These are phyloP conservation scores for Melikaiella ostensackeni DNA, from an alignment of 2,888 invertebrate genomes.

Conservation along the genomic window DNA sequence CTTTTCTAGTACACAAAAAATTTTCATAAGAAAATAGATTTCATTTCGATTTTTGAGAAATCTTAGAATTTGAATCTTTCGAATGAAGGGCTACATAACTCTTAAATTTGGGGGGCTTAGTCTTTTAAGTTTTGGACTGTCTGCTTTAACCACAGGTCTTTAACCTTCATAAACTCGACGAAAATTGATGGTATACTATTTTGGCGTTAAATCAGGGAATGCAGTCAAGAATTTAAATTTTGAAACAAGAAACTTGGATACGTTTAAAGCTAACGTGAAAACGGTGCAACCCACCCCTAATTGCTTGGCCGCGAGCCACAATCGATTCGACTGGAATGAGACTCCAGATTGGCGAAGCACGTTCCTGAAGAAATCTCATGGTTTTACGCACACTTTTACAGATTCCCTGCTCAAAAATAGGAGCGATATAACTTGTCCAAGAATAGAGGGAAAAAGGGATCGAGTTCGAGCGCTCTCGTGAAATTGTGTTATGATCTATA, in stretches of 20 bases:
- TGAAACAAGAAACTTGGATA: not conserved
- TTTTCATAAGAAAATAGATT: no score
- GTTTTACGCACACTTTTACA: constrained; percentile 12
- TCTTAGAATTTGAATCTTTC: no score
- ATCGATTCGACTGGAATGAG: constrained; percentile 27
- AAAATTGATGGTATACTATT: constrained; percentile 10
- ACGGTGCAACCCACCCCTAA: constrained; percentile 32
- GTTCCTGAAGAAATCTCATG: constrained; percentile 23
- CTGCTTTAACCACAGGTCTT: not conserved
- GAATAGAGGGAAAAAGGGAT: constrained; percentile 49
- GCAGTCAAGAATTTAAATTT: constrained; percentile 18
- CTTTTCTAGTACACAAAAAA: no score
- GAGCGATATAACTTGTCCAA: constrained; percentile 52
- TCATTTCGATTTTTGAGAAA: no score
- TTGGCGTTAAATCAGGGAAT: constrained; percentile 6
- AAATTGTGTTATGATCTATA: constrained; percentile 52
- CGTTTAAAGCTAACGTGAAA: constrained; percentile 14
- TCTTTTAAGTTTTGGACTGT: not conserved
- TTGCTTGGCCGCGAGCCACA: constrained; percentile 39
- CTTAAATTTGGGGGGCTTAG: not conserved
- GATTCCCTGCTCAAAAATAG: constrained; percentile 48
- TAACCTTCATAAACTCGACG: constrained; percentile 2
- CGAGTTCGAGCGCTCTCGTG: constrained; percentile 41
- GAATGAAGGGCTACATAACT: no score
- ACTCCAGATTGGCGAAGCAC: constrained; percentile 18